Conservation (phyloP, 2,797 vertebrate species). For the Pipistrellus nathusii region DNA sequence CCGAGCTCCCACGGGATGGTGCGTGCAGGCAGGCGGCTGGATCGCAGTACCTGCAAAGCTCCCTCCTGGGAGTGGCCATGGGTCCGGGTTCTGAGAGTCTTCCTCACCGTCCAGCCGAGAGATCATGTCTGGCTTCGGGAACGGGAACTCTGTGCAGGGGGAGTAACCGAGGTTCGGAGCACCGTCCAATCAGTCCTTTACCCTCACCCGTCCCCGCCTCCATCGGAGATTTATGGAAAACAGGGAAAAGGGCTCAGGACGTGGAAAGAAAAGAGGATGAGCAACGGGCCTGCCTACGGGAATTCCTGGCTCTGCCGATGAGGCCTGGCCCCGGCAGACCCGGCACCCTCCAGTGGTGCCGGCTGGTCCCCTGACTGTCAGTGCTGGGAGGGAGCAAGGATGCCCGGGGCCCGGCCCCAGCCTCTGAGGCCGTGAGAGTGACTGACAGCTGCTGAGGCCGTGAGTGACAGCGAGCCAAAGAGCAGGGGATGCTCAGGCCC, state of each 20-base stretch:
- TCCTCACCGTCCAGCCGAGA: constrained; percentile 70
- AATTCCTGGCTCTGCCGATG: background rate
- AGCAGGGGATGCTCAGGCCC: background rate
- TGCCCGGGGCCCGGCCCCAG: background rate
- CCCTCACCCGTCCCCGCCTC: background rate
- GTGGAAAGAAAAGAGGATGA: background rate
- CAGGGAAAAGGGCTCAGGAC: background rate
- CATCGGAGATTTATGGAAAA: background rate
- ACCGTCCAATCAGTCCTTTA: background rate
- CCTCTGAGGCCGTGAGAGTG: too few species aligned
- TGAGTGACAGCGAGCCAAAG: background rate
- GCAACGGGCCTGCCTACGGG: background rate
- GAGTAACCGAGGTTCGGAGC: background rate
- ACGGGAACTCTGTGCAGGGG: constrained; percentile 71
- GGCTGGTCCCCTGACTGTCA: too few species aligned
- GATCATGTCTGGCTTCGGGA: constrained; percentile 78
- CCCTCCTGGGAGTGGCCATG: constrained; percentile 71
- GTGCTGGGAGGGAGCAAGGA: too few species aligned
- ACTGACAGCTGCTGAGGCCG: background rate
- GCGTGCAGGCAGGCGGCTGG: background rate
- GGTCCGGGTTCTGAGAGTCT: constrained; percentile 26
- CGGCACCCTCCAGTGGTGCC: background rate
- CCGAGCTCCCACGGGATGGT: fast-evolving
- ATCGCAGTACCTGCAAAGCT: constrained; percentile 62
- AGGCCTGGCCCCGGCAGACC: background rate